Evolutionary conservation across 1,140 invertebrate genomes (phyloP), one percentile per base, ranked within the genome.

Genomic region (Plodia interpunctella): DNA sequence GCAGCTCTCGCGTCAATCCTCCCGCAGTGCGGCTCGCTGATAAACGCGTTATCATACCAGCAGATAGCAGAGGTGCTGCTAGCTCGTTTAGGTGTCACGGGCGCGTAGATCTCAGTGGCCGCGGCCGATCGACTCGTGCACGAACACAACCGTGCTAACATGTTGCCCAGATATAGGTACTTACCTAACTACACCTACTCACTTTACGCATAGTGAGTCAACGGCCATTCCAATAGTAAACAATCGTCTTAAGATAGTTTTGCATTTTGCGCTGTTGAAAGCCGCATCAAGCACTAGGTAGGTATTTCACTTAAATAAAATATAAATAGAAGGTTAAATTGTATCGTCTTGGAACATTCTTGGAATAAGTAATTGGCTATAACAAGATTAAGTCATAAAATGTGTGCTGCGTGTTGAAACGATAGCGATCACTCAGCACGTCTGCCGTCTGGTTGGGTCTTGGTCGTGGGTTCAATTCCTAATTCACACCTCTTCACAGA

Each of bases 11-110:
- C 55, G 61, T 60, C 72, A 63, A 61, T 70, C 72, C 78, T 76
- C 72, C 74, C 79, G 76, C 79, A 58, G 60, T 73, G 74, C 72
- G 70, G 68, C 78, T 69, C 68, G 68, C 76, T 80, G 83, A 87
- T 87, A 88, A 83, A 63, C 64, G 74, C 62, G 71, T 88, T 87
- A 88, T 87, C 83, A 76, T 77, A 72, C 71, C 77, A 84, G 66
- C 79, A 86, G 83, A 88, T 88, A 88, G 80, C 74, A 81, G 83
- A 86, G 83, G 83, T 87, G 83, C 83, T 85, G 80, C 64, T 73
- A 69, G 79, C 74, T 76, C 80, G 76, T 83, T 80, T 82, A 85
- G 80, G 77, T 87, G 82, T 87, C 86, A 87, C 74, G 86, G 83
- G 82, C 83, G 77, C 64, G 15, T 15, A 44, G 38, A 44, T 44